Base-by-base conservation (phyloP, 2,113 vertebrate genomes). In the Vicugna pacos region DNA sequence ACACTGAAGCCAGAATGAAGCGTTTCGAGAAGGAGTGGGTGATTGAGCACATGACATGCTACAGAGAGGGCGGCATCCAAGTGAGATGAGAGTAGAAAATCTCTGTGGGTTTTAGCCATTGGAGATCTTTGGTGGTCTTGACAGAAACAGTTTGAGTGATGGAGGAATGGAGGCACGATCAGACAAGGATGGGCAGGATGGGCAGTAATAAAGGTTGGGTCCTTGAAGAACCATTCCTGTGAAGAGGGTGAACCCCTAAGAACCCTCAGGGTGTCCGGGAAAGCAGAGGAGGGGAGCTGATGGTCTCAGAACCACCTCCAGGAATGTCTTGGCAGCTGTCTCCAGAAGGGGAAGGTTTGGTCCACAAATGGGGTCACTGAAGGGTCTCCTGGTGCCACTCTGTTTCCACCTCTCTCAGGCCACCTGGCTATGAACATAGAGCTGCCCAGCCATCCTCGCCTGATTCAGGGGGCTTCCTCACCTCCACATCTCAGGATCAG, bases 331-430 rank as follows among this genome's bases (percentile, higher is more conserved):
- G 46, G 24, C 16, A 83, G 26, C 26, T 52, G 56, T 56, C 5
- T 38, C 32, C 0, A 0, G 67, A 72, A 83, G 56, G 12, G 3
- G 28, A 7, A 30, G 54, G 65, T 16, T 30, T 19, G 8, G 16
- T 50, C 30, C 1, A 3, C 32, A 50, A n/a, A 16, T 4, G 3
- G 54, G 32, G 42, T 82, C 20, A 24, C 65, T n/a, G 35, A 91
- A 60, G 28, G 64, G 64, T n/a, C 16, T 38, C 19, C n/a, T 8
- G 24, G 35, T 12, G 42, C 54, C 73, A 13, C n/a, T 24, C n/a
- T 42, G 42, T 42, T 52, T 42, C 19, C 22, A 26, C 30, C 14
- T 16, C 35, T 46, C 12, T 22, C 48, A 35, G 82, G 48, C 73
- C 48, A 5, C 32, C 5, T 30, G 82, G 20, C 28, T 42, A 4